Conservation (phyloP, 1,140 invertebrate genomes). For the Pseudomyrmex pallidus region DNA sequence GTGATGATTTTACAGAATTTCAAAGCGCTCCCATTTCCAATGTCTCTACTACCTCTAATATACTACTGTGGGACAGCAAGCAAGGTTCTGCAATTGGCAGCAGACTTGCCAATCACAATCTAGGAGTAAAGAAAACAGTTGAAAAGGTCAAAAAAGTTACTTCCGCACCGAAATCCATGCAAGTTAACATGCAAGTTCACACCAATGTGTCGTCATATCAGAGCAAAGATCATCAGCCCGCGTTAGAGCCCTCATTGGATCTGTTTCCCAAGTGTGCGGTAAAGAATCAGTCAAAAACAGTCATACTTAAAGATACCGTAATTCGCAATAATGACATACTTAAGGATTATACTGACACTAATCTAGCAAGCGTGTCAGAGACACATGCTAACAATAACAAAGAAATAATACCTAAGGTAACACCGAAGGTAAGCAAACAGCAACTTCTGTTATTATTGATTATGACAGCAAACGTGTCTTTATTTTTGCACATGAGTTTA, state of each 20-base stretch:
- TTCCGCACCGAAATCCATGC: slow-evolving; percentile 47
- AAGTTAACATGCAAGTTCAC: slow-evolving; percentile 58
- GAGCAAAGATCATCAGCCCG: slow-evolving; percentile 48
- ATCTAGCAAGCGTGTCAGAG: slow-evolving; percentile 60
- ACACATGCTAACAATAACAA: slow-evolving; percentile 55
- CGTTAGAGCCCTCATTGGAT: slow-evolving; percentile 72
- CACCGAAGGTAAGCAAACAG: slow-evolving; percentile 59
- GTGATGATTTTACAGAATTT: slow-evolving; percentile 88
- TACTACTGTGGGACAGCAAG: slow-evolving; percentile 80
- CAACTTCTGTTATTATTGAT: neutral
- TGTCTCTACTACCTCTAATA: slow-evolving; percentile 67
- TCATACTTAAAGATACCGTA: slow-evolving; percentile 84
- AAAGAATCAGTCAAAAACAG: slow-evolving; percentile 82
- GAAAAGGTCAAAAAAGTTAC: slow-evolving; percentile 79
- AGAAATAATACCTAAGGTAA: slow-evolving; percentile 54
- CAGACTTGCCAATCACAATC: slow-evolving; percentile 85
- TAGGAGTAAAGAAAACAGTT: slow-evolving; percentile 81
- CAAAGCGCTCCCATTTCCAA: slow-evolving; percentile 84
- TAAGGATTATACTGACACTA: slow-evolving; percentile 67
- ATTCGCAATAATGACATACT: slow-evolving; percentile 80
- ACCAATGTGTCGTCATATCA: slow-evolving; percentile 33
- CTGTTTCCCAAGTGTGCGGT: slow-evolving; percentile 83
- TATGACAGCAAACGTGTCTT: neutral
- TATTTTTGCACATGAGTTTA: slow-evolving; percentile 11
- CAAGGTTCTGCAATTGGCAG: slow-evolving; percentile 85